Evolutionary conservation across 2,888 invertebrate species (phyloP).

Genomic region (Dorcus parallelipipedus): DNA sequence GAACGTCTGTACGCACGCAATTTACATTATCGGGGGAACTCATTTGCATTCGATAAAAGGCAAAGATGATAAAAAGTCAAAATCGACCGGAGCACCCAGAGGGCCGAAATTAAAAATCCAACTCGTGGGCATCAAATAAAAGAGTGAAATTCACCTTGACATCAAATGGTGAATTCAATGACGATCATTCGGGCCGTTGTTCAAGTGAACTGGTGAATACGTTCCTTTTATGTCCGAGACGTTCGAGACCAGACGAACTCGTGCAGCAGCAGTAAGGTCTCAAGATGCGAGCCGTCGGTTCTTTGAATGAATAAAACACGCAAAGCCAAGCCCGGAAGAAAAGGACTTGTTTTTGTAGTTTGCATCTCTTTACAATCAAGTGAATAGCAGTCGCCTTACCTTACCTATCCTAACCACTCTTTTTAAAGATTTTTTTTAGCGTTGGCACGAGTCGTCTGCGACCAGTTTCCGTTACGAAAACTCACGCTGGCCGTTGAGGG

Average conservation of each 20-base stretch:
- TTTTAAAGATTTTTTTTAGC: constrained; percentile 5
- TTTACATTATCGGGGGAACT: too few species aligned
- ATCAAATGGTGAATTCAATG: too few species aligned
- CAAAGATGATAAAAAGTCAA: too few species aligned
- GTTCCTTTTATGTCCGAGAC: too few species aligned
- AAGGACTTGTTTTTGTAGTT: constrained; percentile 20
- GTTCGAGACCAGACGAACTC: not conserved
- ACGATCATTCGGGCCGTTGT: too few species aligned
- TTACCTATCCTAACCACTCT: constrained; percentile 19
- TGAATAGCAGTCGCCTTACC: constrained; percentile 6
- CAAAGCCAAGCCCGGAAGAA: constrained; percentile 23
- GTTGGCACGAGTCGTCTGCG: constrained; percentile 18
- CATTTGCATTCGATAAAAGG: too few species aligned
- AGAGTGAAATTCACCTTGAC: too few species aligned
- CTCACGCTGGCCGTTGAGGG: constrained; percentile 11
- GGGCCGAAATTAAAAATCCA: too few species aligned
- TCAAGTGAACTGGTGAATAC: too few species aligned
- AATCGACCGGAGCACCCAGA: too few species aligned
- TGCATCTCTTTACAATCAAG: constrained; percentile 7
- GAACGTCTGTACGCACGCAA: too few species aligned
- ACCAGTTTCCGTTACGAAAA: constrained; percentile 20
- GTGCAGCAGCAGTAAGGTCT: constrained; percentile 10
- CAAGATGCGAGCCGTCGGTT: constrained; percentile 20
- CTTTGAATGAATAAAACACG: constrained; percentile 16
- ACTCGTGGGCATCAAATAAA: too few species aligned